Base-by-base conservation (phyloP, 1,140 invertebrate species). In the Zaprionus ghesquierei region DNA sequence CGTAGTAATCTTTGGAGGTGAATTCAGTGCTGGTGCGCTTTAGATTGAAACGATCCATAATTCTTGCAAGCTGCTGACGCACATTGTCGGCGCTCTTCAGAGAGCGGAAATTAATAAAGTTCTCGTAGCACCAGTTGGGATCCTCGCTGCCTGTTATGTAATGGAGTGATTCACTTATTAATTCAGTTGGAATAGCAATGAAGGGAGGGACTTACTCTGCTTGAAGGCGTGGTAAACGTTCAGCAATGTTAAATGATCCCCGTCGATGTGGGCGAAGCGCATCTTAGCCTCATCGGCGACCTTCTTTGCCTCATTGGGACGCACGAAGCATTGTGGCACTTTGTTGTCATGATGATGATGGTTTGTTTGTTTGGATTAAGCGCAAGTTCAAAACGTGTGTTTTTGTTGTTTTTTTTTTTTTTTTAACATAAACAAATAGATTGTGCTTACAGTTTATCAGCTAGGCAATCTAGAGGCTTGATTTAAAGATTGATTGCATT, bases 181-280 rank as follows among this genome's bases (percentile, higher is more conserved):
- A 55, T n/a, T 46, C 20, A 6, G 53, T 35, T 23, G 1, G 3
- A 2, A 12, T 27, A 44, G 23, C 2, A 25, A 10, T 3, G 2
- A 41, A 15, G 15, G n/a, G 3, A 9, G 9, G 2, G 58, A 96
- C 97, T 97, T 92, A 99, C 98, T 99, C 93, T 99, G 98, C 93
- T 99, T 99, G 91, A 99, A 99, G 25, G 99, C 98, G 92, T 99
- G 99, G 92, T 99, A 99, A 2, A 99, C 99, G 92, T 99, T 99
- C 20, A 99, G 94, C 65, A 99, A 93, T 4, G 99, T 99, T 69
- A 99, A 94, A 92, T 99, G 99, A 93, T 99, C 99, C 22, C 99
- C 99, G 93, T 99, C 99, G 81, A 99, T 99, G 93, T 99, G 99
- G 0, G 99, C 98, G 93, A 99, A 99, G 63, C 98, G 94, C 96